Evolutionary conservation across 35 echinoderm and acorn worm genomes (phyloP).

Genomic region (Ophiothrix spiculata): DNA sequence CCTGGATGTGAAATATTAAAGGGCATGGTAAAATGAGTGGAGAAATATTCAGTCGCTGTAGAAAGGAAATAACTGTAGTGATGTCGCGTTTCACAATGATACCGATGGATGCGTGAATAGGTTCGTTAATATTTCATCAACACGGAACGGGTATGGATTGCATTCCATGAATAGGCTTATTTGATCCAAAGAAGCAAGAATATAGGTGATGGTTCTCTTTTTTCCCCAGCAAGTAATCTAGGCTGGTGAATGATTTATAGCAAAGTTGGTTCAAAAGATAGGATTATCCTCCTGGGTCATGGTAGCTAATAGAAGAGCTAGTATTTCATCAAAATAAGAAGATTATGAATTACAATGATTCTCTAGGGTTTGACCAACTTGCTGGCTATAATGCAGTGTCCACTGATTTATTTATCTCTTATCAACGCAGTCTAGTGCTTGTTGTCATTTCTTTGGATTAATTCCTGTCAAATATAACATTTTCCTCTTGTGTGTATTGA

Average conservation of each 20-base stretch:
- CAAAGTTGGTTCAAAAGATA: conserved; percentile 6
- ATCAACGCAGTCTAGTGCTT: neutral
- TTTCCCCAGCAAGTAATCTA: neutral
- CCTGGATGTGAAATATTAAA: neutral
- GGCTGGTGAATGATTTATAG: neutral
- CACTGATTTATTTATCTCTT: neutral
- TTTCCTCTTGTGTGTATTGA: neutral
- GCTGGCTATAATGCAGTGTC: neutral
- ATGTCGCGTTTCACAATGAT: neutral
- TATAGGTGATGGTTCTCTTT: neutral
- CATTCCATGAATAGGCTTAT: conserved; percentile 11
- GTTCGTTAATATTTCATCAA: neutral
- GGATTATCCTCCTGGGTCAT: conserved; percentile 2
- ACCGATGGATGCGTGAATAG: conserved; percentile 6
- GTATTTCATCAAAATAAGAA: conserved; percentile 13
- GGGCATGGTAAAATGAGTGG: neutral
- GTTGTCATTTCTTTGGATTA: neutral
- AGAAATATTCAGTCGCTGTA: conserved; percentile 1
- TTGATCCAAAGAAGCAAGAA: neutral
- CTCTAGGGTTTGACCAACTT: neutral
- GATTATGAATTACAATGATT: neutral
- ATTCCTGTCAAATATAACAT: neutral
- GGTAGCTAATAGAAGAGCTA: neutral
- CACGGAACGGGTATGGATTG: neutral
- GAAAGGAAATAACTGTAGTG: neutral